Evolutionary conservation across 2,888 invertebrate species (phyloP).

Genomic region (Drosophila maculinotata): DNA sequence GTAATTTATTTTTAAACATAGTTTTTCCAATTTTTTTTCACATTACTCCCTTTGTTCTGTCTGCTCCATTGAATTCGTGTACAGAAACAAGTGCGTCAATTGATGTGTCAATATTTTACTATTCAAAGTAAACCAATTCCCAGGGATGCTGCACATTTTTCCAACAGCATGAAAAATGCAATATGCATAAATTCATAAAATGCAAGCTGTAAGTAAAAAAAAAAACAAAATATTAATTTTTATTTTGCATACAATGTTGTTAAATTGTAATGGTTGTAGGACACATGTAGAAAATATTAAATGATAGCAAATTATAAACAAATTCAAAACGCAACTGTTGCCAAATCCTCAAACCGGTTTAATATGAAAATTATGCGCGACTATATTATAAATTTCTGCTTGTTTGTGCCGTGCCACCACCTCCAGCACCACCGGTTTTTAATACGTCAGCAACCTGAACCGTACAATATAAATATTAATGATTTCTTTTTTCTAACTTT

Average conservation of each 20-base stretch:
- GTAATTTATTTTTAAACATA: slow-evolving; percentile 30
- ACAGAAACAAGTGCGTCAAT: slow-evolving; percentile 12
- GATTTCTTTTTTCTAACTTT: slow-evolving; percentile 61
- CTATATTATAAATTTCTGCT: slow-evolving; percentile 36
- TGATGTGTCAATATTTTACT: slow-evolving; percentile 36
- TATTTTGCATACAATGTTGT: slow-evolving; percentile 5
- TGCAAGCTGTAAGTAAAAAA: neutral
- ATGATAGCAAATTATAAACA: slow-evolving; percentile 7
- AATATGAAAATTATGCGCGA: slow-evolving; percentile 55
- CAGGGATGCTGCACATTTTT: slow-evolving; percentile 1
- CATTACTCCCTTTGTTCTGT: neutral
- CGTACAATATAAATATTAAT: slow-evolving; percentile 66
- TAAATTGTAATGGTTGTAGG: slow-evolving; percentile 20
- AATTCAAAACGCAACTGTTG: no score
- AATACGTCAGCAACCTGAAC: slow-evolving; percentile 39
- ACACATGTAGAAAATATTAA: slow-evolving; percentile 10
- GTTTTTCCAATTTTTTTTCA: neutral
- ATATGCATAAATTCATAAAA: slow-evolving; percentile 32
- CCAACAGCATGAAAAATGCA: slow-evolving; percentile 16
- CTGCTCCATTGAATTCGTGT: neutral
- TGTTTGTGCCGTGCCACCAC: slow-evolving; percentile 9
- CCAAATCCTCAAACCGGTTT: slow-evolving; percentile 64
- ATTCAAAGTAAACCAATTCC: slow-evolving; percentile 5
- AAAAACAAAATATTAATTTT: slow-evolving; percentile 14
- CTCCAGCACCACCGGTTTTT: slow-evolving; percentile 62